Percentiles rank a stretch among this genome's conserved stretches.
phyloP scores from a whole-genome alignment of 2,888 invertebrate genomes.

The Teleogryllus oceanicus region DNA sequence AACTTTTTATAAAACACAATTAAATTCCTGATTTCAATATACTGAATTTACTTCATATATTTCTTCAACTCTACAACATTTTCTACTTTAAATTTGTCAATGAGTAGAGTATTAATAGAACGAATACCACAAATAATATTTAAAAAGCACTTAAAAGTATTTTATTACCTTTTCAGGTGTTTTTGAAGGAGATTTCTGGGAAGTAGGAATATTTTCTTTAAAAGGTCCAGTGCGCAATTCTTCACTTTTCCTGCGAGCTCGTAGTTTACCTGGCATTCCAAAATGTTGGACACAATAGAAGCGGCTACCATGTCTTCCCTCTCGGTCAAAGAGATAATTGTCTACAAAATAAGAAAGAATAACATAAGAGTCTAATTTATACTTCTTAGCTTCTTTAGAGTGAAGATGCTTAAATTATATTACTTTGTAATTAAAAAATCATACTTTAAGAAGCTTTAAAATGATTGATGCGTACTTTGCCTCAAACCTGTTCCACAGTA shows the following conservation, averaged over 20 bases:
- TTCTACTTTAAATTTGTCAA: no score
- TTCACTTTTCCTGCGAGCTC: slow-evolving; percentile 41
- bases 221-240: slow-evolving; percentile 41
- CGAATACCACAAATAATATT: background rate
- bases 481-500: slow-evolving; percentile 83
- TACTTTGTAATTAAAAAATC: background rate
- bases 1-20: no score
- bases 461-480: slow-evolving; percentile 54
- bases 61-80: no score
- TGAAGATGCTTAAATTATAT: background rate
- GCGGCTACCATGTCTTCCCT: slow-evolving; percentile 62
- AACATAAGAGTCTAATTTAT: background rate
- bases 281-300: slow-evolving; percentile 77
- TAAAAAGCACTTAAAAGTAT: background rate
- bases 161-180: slow-evolving; percentile 50
- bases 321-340: slow-evolving; percentile 68
- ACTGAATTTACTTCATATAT: background rate
- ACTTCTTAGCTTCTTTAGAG: background rate
- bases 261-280: slow-evolving; percentile 56
- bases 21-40: background rate
- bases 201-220: slow-evolving; percentile 47
- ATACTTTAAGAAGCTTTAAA: background rate
- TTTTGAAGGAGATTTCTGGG: slow-evolving; percentile 43
- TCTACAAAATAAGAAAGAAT: slow-evolving; percentile 45
- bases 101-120: no score